phyloP scores from a whole-genome alignment of 2,113 vertebrate genomes.

The Nesoenas mayeri region DNA sequence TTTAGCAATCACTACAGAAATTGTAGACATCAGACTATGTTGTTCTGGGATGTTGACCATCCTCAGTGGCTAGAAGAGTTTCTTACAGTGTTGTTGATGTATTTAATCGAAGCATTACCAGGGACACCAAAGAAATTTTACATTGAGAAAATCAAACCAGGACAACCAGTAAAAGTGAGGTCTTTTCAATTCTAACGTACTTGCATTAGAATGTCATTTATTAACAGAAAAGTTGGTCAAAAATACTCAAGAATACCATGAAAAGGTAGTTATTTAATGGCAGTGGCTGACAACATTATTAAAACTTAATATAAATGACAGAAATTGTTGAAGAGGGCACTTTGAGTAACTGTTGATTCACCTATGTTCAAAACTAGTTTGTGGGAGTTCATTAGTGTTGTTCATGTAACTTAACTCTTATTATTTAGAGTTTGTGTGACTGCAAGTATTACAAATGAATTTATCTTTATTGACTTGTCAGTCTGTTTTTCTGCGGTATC shows the following conservation, averaged over 20 bases:
- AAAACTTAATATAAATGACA: background rate
- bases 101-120: constrained; percentile 31
- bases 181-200: background rate
- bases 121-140: background rate
- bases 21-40: background rate
- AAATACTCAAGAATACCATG: background rate
- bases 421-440: background rate
- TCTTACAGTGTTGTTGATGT: background rate
- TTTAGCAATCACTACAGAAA: background rate
- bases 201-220: background rate
- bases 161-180: background rate
- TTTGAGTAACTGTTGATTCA: background rate
- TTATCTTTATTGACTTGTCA: background rate
- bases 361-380: background rate
- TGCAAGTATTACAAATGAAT: background rate
- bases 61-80: background rate
- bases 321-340: background rate
- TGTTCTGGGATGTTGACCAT: background rate
- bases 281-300: background rate
- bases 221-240: background rate
- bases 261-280: background rate
- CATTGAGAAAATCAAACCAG: background rate
- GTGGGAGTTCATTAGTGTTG: background rate
- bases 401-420: background rate
- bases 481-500: background rate